A percentile compares a stretch with the other conserved stretches of the same genome.
Conservation (phyloP, 2,113 vertebrate genomes). For the Equus quagga region DNA sequence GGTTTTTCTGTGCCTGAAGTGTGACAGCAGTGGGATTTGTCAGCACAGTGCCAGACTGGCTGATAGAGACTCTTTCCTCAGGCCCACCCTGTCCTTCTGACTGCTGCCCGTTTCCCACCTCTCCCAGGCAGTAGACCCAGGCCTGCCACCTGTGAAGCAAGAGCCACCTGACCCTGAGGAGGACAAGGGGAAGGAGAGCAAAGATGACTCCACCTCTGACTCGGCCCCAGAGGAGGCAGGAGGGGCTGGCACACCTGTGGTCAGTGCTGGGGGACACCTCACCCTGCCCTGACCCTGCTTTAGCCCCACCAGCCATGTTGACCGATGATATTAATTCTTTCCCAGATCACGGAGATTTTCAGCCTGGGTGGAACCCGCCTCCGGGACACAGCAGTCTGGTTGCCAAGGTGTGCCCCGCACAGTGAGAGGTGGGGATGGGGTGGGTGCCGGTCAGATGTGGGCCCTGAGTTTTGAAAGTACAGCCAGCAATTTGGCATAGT, state of each 20-base stretch:
- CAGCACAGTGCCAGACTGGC: background rate
- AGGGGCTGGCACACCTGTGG: constrained; percentile 67
- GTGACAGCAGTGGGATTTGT: background rate
- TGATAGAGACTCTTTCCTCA: background rate
- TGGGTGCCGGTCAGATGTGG: constrained; percentile 14
- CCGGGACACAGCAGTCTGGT: constrained; percentile 73
- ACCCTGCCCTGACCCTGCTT: constrained; percentile 1
- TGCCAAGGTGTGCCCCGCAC: constrained; percentile 78
- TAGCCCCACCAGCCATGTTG: background rate
- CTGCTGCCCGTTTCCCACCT: background rate
- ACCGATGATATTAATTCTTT: constrained; percentile 68
- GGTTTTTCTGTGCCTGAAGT: constrained; percentile 30
- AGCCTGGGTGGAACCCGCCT: constrained; percentile 84
- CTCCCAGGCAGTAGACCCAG: constrained; percentile 58
- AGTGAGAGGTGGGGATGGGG: constrained; percentile 64
- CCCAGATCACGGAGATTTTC: constrained; percentile 87
- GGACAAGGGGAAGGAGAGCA: constrained; percentile 56
- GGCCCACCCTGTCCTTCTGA: constrained; percentile 52
- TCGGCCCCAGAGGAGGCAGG: constrained; percentile 69
- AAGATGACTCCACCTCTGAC: constrained; percentile 63
- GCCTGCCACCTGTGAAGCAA: constrained; percentile 74
- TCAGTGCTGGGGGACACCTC: constrained; percentile 47
- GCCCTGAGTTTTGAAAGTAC: constrained; percentile 9
- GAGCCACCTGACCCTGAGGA: constrained; percentile 73
- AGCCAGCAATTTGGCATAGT: background rate